These are phyloP conservation scores for Acanthiza pusilla DNA, from an alignment of 2,797 vertebrate genomes.

Conservation along the genomic window DNA sequence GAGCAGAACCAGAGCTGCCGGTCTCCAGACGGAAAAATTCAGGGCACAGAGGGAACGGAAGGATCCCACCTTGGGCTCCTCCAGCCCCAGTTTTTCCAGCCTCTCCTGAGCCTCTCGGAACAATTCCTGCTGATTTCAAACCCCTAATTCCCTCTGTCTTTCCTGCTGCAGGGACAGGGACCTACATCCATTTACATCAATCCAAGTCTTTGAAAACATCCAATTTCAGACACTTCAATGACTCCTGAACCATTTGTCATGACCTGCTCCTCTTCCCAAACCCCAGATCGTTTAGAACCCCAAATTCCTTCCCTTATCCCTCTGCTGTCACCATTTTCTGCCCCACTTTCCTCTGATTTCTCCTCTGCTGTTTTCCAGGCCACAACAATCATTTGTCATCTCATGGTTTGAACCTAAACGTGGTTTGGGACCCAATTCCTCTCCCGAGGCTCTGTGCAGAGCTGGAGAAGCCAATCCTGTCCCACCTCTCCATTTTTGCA, in stretches of 20 bases:
- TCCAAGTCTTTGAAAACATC: neutral
- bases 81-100: neutral
- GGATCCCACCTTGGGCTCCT: neutral
- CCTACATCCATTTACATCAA: neutral
- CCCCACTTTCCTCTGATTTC: neutral
- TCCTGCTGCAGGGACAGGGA: neutral
- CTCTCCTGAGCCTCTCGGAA: neutral
- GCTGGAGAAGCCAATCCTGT: neutral
- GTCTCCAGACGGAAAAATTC: neutral
- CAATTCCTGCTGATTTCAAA: neutral
- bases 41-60: neutral
- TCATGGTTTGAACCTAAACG: fast-evolving
- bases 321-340: neutral
- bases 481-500: neutral
- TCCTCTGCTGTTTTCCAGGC: neutral
- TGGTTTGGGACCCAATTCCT: neutral
- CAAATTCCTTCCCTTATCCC: neutral
- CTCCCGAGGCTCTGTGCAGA: neutral
- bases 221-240: neutral
- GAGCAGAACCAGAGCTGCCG: neutral
- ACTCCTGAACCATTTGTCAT: neutral
- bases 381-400: neutral
- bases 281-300: neutral
- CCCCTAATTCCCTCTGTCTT: neutral
- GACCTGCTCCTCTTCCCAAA: neutral